A percentile compares a stretch with the other conserved stretches of the same genome.
Conservation (phyloP, 2,797 vertebrate species). For the Parotocinclus haroldoi region DNA sequence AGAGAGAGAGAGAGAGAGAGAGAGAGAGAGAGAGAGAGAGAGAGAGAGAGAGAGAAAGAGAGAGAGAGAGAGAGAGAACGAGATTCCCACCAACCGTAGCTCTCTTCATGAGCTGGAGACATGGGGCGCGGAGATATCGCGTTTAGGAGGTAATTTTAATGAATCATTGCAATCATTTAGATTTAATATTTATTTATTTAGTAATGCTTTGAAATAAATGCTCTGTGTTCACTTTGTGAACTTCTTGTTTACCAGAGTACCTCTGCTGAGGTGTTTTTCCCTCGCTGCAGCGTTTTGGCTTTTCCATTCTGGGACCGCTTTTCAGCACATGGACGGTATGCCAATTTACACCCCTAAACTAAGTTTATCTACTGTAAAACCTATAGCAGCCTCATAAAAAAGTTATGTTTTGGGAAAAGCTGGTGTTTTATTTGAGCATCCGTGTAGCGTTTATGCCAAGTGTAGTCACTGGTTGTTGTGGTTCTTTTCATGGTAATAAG, state of each 20-base stretch:
- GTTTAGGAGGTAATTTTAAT: conserved; percentile 61
- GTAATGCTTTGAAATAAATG: background rate
- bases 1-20: no score
- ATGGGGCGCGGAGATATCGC: conserved; percentile 50
- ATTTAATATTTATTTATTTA: background rate
- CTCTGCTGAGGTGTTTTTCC: conserved; percentile 59
- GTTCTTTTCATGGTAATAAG: background rate
- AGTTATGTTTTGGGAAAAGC: background rate
- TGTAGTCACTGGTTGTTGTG: no score
- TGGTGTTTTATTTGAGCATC: no score
- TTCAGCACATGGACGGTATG: conserved; percentile 69
- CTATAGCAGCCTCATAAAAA: background rate
- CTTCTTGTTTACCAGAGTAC: conserved; percentile 53
- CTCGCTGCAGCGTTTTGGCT: conserved; percentile 54
- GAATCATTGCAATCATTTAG: conserved; percentile 41
- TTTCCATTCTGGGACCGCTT: conserved; percentile 54
- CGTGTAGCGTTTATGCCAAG: no score
- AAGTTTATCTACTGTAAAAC: background rate
- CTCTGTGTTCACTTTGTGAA: conserved; percentile 3
- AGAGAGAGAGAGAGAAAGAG: no score
- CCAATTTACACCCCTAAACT: conserved; percentile 8
- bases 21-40: no score
- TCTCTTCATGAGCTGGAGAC: conserved; percentile 56
- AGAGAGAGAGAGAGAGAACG: no score
- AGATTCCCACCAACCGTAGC: conserved; percentile 28